Percentiles rank a stretch among this genome's conserved stretches.
These are phyloP conservation scores for Aspidiotus destructor DNA, from an alignment of 2,888 invertebrate genomes.

Conservation along the genomic window DNA sequence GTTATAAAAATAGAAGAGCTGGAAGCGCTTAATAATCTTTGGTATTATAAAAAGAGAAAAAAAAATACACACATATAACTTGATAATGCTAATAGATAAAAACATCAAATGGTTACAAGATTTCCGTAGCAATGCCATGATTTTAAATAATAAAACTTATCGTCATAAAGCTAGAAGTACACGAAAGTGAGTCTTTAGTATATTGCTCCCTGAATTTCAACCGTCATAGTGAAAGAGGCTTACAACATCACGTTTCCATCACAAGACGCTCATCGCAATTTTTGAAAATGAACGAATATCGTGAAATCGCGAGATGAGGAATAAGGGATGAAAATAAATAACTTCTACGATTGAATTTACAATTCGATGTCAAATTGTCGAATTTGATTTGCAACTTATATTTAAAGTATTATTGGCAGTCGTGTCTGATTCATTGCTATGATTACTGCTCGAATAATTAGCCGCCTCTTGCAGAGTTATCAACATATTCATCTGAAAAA, in stretches of 20 bases:
- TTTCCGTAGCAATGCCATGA: too few relatives aligned
- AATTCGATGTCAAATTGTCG: constrained; percentile 18
- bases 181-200: too few relatives aligned
- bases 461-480: constrained; percentile 94
- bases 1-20: too few relatives aligned
- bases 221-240: too few relatives aligned
- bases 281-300: too few relatives aligned
- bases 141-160: too few relatives aligned
- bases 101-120: not conserved
- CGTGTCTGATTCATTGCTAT: constrained; percentile 78
- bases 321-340: too few relatives aligned
- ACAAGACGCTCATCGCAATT: too few relatives aligned
- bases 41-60: constrained; percentile 14
- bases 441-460: constrained; percentile 67
- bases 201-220: too few relatives aligned
- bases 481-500: constrained; percentile 76
- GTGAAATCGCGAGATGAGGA: too few relatives aligned
- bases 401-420: constrained; percentile 29
- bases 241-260: too few relatives aligned
- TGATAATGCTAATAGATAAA: not conserved
- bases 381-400: constrained; percentile 3
- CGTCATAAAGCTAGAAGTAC: too few relatives aligned
- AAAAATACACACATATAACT: not conserved
- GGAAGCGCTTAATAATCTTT: constrained; percentile 30
- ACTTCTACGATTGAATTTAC: not conserved